Conservation (phyloP, 2,888 invertebrate genomes). For the Petrophora chlorosata region DNA sequence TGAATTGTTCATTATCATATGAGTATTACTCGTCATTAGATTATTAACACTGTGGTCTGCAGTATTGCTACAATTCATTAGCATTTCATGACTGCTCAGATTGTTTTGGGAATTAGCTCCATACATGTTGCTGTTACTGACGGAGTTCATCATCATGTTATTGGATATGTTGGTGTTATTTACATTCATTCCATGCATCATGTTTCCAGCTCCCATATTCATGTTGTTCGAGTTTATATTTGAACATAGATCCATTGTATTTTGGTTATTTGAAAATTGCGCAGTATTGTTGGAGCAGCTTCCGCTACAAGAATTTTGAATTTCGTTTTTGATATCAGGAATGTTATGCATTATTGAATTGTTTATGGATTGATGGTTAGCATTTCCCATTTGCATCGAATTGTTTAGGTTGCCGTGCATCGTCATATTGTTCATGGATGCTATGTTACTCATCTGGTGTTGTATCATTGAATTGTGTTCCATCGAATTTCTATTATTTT, state of each 20-base stretch:
- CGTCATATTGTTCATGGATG: slow-evolving; percentile 68
- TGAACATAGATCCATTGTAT: slow-evolving; percentile 70
- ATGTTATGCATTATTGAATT: slow-evolving; percentile 76
- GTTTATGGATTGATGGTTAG: slow-evolving; percentile 68
- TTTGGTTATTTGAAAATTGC: slow-evolving; percentile 67
- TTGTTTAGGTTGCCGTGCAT: slow-evolving; percentile 70
- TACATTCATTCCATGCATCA: slow-evolving; percentile 71
- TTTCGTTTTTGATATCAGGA: slow-evolving; percentile 78
- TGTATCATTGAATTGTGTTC: slow-evolving; percentile 75
- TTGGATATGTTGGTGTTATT: slow-evolving; percentile 66
- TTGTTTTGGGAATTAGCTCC: slow-evolving; percentile 61
- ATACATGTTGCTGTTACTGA: slow-evolving; percentile 65
- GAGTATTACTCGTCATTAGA: slow-evolving; percentile 65
- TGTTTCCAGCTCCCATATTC: slow-evolving; percentile 64
- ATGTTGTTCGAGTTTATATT: slow-evolving; percentile 68
- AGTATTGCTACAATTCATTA: slow-evolving; percentile 73
- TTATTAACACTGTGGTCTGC: slow-evolving; percentile 69
- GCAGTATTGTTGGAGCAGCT: slow-evolving; percentile 69
- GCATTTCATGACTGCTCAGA: slow-evolving; percentile 68
- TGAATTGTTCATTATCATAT: slow-evolving; percentile 74
- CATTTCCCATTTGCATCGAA: slow-evolving; percentile 69
- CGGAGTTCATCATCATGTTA: slow-evolving; percentile 72
- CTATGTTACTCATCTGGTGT: slow-evolving; percentile 71
- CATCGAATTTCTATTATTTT: slow-evolving; percentile 69
- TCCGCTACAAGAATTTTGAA: slow-evolving; percentile 73